Evolutionary conservation across 2,888 invertebrate genomes (phyloP), one percentile per base, ranked within the genome.

Genomic region (Drosophila aldrichi): DNA sequence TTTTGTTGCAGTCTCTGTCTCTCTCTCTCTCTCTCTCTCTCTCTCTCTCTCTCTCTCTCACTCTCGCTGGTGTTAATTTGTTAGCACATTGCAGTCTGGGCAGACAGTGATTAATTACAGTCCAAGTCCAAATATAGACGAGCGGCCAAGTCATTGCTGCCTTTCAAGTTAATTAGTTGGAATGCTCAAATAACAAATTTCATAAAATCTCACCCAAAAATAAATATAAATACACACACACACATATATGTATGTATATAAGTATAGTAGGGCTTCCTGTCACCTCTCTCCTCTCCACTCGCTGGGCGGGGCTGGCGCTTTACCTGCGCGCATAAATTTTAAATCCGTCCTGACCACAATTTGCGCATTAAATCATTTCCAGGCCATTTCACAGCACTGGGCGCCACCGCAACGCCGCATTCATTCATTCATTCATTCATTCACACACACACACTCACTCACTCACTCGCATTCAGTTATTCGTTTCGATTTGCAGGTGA

Each of bases 351-450:
- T 80, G 77, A 81, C 89, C 87, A 83, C 88, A 89, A 73, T 81
- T 88, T 87, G 85, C 78, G 89, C 89, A 75, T 88, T 88, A 85
- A 88, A 88, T 88, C 89, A 88, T 88, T 88, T 88, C 88, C 87
- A 89, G 86, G 77, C 87, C 87, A 87, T 87, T 87, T 79, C 83
- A 82, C 87, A 81, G 84, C 82, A 78, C 73, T 79, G 70, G 66
- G 69, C 86, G 77, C 82, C 82, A 81, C 85, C 86, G 79, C 85
- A 88, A 61, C 70, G 59, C 61, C 41, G 61, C 58, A 64, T 66
- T 29, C 79, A 83, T 65, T 76, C 81, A 74, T 63, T 69, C 87
- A 74, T 73, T 72, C 73, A 58, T 32, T 69, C 73, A 70, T 40
- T 69, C 72, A 71, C 43, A 48, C 70, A 58, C 73, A 58, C 2